phyloP scores from a whole-genome alignment of 2,113 vertebrate species.

The Xiphophorus couchianus region DNA sequence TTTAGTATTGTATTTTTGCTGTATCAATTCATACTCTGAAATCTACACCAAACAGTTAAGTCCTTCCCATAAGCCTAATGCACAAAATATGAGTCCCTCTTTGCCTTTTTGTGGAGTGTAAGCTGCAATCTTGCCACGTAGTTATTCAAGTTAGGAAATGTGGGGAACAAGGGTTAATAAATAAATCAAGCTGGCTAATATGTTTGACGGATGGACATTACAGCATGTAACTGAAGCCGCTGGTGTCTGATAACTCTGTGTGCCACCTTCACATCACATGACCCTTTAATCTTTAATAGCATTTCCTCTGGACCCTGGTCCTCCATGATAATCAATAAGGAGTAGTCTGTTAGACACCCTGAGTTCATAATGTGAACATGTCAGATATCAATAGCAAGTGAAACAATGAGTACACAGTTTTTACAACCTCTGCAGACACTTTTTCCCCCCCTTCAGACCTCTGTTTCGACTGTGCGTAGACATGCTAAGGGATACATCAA shows the following conservation, averaged over 20 bases:
- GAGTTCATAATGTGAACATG: constrained; percentile 47
- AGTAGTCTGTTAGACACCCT: constrained; percentile 54
- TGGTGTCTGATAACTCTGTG: constrained; percentile 77
- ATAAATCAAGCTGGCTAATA: constrained; percentile 82
- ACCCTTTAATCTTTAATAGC: constrained; percentile 79
- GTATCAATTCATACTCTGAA: constrained; percentile 38
- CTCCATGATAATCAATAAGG: constrained; percentile 68
- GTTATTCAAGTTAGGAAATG: constrained; percentile 57
- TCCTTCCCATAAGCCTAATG: constrained; percentile 8
- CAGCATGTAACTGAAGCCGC: constrained; percentile 75
- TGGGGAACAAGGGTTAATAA: constrained; percentile 76
- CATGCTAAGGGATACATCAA: constrained; percentile 8
- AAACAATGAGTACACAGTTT: constrained; percentile 12
- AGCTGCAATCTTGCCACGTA: constrained; percentile 24
- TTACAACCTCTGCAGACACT: constrained; percentile 14
- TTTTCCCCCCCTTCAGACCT: constrained; percentile 4
- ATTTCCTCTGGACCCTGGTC: constrained; percentile 69
- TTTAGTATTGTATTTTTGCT: background rate
- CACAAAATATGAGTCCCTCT: constrained; percentile 36
- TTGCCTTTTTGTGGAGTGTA: constrained; percentile 41
- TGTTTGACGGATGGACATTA: constrained; percentile 73
- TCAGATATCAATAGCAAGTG: constrained; percentile 44
- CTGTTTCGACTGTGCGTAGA: constrained; percentile 3
- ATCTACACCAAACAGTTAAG: constrained; percentile 1
- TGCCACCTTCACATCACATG: constrained; percentile 79